Percentiles rank a stretch among this genome's conserved stretches.
Conservation (phyloP, 1,140 invertebrate species). For the Pristionchus pacificus region DNA sequence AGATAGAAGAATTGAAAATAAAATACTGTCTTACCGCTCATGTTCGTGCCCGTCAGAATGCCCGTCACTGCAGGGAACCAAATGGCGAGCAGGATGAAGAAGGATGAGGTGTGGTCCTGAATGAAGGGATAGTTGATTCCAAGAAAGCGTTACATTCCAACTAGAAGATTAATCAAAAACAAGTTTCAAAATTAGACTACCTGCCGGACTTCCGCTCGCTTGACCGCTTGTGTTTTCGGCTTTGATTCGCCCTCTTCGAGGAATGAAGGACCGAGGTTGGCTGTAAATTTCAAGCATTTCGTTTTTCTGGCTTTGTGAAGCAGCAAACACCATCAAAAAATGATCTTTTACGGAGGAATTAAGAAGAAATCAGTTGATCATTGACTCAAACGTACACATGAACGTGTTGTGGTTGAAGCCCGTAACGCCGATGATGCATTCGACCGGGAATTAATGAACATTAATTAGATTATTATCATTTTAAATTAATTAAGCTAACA, state of each 20-base stretch:
- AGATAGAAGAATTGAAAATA: too few species aligned
- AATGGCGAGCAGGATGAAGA: conserved; percentile 93
- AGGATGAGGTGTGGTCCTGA: conserved; percentile 85
- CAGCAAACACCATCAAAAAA: too few species aligned
- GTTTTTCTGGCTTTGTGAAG: too few species aligned
- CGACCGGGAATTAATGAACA: too few species aligned
- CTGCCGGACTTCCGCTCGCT: not conserved
- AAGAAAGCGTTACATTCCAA: not conserved
- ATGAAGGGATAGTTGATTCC: conserved; percentile 44
- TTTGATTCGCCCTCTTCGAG: not conserved
- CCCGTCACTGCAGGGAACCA: conserved; percentile 95
- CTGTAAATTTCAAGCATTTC: too few species aligned
- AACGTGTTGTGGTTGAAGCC: conserved; percentile 17
- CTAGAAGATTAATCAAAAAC: not conserved
- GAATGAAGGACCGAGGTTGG: not conserved
- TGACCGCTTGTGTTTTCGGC: not conserved
- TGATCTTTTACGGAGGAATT: too few species aligned
- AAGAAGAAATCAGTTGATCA: not conserved
- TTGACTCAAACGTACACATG: conserved; percentile 7
- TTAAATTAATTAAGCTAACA: too few species aligned
- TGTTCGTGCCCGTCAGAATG: conserved; percentile 53
- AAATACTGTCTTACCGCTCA: conserved; percentile 49
- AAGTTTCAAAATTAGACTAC: too few species aligned
- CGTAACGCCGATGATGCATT: conserved; percentile 11
- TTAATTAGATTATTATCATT: too few species aligned